A percentile compares a stretch with the other conserved stretches of the same genome.
Evolutionary conservation across 1,140 invertebrate genomes (phyloP).

Genomic region (Drosophila pruinosa): DNA sequence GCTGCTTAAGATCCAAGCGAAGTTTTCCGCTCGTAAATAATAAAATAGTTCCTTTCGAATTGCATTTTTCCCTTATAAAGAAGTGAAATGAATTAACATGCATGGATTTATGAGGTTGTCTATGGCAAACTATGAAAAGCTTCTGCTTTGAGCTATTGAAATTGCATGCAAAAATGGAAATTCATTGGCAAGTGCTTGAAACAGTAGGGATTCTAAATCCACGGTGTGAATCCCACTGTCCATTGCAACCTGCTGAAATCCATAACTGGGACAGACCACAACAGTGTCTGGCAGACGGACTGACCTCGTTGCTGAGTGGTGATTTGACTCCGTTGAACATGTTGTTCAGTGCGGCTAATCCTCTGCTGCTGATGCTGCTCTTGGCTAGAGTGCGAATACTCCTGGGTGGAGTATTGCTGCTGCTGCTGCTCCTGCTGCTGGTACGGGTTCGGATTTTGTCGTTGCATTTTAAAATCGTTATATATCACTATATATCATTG

Average conservation of each 20-base stretch:
- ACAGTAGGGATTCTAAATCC: constrained; percentile 68
- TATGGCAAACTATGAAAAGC: constrained; percentile 9
- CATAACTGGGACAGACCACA: not conserved
- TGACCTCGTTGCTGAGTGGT: constrained; percentile 91
- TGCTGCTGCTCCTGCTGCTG: constrained; percentile 81
- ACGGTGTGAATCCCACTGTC: constrained; percentile 74
- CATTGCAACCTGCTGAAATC: constrained; percentile 35
- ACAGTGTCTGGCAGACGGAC: constrained; percentile 66
- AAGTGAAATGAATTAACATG: constrained; percentile 13
- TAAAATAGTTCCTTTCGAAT: too few species aligned
- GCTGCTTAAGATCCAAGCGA: too few species aligned
- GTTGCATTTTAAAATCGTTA: constrained; percentile 82
- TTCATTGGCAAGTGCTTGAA: constrained; percentile 45
- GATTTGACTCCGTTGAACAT: constrained; percentile 88
- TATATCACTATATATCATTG: constrained; percentile 82
- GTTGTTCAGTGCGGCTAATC: constrained; percentile 88
- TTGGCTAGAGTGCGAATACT: constrained; percentile 74
- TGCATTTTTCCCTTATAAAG: too few species aligned
- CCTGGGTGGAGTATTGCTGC: constrained; percentile 84
- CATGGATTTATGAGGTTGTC: constrained; percentile 4
- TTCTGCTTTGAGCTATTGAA: not conserved
- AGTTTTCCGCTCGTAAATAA: too few species aligned
- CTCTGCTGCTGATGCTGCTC: constrained; percentile 86
- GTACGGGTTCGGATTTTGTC: constrained; percentile 83
- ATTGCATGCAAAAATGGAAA: constrained; percentile 6